Conservation (phyloP, 1,140 invertebrate species). For the Paracyclopina nana region DNA sequence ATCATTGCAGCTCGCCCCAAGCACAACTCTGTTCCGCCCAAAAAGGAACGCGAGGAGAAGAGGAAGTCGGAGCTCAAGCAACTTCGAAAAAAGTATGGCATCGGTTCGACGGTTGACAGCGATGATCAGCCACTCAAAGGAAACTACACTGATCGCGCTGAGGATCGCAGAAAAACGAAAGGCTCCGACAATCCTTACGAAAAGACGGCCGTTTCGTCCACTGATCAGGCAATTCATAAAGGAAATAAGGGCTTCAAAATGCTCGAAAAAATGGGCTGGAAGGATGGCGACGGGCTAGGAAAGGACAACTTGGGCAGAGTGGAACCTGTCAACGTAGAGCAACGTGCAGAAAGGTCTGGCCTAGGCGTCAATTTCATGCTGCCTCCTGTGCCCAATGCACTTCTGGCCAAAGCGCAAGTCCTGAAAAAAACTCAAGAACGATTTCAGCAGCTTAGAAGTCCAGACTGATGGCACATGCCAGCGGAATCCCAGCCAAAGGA, state of each 20-base stretch:
- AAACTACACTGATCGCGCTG: slow-evolving; percentile 53
- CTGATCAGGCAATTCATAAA: slow-evolving; percentile 41
- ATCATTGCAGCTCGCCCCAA: too few relatives aligned
- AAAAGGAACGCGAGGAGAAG: neutral
- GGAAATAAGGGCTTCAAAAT: slow-evolving; percentile 40
- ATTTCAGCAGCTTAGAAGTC: slow-evolving; percentile 26
- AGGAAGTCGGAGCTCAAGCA: slow-evolving; percentile 50
- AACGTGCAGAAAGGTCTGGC: slow-evolving; percentile 27
- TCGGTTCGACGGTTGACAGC: neutral
- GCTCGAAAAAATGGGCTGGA: slow-evolving; percentile 21
- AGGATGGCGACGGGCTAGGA: slow-evolving; percentile 20
- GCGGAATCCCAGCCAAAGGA: too few relatives aligned
- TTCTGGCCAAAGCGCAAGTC: slow-evolving; percentile 21
- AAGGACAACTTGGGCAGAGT: neutral
- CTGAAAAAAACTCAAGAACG: slow-evolving; percentile 29
- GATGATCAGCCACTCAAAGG: slow-evolving; percentile 16
- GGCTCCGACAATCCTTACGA: slow-evolving; percentile 11
- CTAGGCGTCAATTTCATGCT: slow-evolving; percentile 23
- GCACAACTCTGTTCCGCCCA: slow-evolving; percentile 19
- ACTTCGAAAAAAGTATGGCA: slow-evolving; percentile 59
- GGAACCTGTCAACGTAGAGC: slow-evolving; percentile 21
- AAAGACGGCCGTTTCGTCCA: neutral
- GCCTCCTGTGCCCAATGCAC: slow-evolving; percentile 23
- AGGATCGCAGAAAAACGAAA: slow-evolving; percentile 34
- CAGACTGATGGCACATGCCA: too few relatives aligned